These are phyloP conservation scores for Fundulus diaphanus DNA, from an alignment of 2,797 vertebrate species.

Conservation along the genomic window DNA sequence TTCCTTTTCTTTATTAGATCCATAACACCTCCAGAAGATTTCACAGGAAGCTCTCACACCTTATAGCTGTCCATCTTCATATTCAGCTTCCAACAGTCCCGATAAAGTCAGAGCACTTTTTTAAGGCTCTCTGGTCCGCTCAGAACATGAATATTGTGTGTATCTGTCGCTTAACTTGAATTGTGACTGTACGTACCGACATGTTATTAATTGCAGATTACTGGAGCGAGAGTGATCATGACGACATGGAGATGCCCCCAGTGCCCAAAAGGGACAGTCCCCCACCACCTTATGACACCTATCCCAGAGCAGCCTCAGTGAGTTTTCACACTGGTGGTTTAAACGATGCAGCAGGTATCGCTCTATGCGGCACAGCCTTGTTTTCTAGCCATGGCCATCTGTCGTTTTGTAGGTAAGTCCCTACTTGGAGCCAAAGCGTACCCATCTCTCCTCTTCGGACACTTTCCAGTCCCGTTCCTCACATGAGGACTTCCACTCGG, in stretches of 20 bases:
- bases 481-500: conserved; percentile 91
- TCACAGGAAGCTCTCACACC: conserved; percentile 51
- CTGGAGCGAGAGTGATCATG: conserved; percentile 99
- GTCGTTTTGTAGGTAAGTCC: conserved; percentile 84
- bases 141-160: not conserved
- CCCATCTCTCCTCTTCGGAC: conserved; percentile 93
- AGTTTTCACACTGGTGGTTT: conserved; percentile 65
- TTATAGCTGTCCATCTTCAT: conserved; percentile 44
- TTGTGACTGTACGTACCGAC: conserved; percentile 2
- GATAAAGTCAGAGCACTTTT: conserved; percentile 23
- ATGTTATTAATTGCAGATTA: conserved; percentile 85
- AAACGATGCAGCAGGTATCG: not conserved
- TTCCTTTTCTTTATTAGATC: conserved; percentile 51
- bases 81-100: conserved; percentile 27
- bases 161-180: conserved; percentile 2
- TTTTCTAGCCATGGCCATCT: conserved; percentile 3
- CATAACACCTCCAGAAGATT: conserved; percentile 55
- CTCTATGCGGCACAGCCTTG: not conserved
- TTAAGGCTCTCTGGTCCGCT: conserved; percentile 7
- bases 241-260: conserved; percentile 92
- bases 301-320: conserved; percentile 92
- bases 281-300: conserved; percentile 96
- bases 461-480: conserved; percentile 95
- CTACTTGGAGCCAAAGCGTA: conserved; percentile 93
- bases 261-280: conserved; percentile 96